A percentile compares a stretch with the other conserved stretches of the same genome.
Conservation (phyloP, 2,888 invertebrate genomes). For the Parnassius glacialis region DNA sequence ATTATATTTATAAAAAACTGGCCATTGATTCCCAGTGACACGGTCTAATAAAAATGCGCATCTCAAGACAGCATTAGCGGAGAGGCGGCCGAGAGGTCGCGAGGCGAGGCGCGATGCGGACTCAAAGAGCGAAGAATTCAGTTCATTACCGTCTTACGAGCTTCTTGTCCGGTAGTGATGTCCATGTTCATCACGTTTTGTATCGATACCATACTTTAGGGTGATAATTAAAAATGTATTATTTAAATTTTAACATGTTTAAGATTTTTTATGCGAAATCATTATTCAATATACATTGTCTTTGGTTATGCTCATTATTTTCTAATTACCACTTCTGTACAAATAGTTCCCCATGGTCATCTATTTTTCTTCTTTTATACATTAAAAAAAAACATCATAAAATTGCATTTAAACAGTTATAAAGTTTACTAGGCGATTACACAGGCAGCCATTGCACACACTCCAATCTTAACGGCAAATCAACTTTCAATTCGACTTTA, state of each 20-base stretch:
- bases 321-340: too few relatives aligned
- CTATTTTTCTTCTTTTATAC: background rate
- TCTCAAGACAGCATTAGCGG: constrained; percentile 40
- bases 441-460: constrained; percentile 23
- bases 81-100: constrained; percentile 37
- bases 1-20: constrained; percentile 17
- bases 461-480: constrained; percentile 28
- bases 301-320: too few relatives aligned
- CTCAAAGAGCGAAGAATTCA: constrained; percentile 63
- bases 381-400: background rate
- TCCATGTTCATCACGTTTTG: constrained; percentile 7
- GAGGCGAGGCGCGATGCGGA: constrained; percentile 41
- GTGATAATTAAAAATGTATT: too few relatives aligned
- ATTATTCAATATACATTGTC: too few relatives aligned
- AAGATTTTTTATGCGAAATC: too few relatives aligned
- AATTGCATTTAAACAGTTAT: constrained; percentile 17
- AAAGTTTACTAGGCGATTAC: constrained; percentile 25
- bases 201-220: constrained; percentile 16
- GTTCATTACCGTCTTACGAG: constrained; percentile 74
- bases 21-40: constrained; percentile 28
- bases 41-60: constrained; percentile 43
- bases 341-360: too few relatives aligned
- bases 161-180: constrained; percentile 39
- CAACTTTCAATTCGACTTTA: constrained; percentile 28
- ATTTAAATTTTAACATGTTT: too few relatives aligned